These are phyloP conservation scores for Drosophila kambysellisi DNA, from an alignment of 2,888 invertebrate genomes.

Conservation along the genomic window DNA sequence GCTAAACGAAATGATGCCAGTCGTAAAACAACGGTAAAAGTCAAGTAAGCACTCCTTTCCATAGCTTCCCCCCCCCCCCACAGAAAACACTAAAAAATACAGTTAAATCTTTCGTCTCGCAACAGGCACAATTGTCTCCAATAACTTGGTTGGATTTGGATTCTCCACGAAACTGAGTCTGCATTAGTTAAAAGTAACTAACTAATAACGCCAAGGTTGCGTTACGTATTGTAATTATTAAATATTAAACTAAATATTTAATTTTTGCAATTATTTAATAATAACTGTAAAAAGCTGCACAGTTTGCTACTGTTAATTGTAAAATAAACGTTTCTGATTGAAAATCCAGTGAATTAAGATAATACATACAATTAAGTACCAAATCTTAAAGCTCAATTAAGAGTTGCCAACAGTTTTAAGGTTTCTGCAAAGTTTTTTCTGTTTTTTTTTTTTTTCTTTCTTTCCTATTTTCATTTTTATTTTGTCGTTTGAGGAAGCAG, in stretches of 20 bases:
- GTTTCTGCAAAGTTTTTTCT: not conserved
- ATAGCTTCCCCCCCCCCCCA: not conserved
- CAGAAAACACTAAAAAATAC: not conserved
- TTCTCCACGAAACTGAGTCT: no score
- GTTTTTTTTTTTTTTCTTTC: not conserved
- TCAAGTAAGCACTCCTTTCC: not conserved
- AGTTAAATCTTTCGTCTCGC: not conserved
- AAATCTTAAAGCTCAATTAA: not conserved
- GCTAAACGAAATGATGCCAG: not conserved
- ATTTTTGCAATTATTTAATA: not conserved
- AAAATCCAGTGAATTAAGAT: not conserved
- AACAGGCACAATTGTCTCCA: not conserved
- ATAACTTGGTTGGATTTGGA: no score
- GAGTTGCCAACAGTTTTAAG: not conserved
- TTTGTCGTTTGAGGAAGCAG: slow-evolving; percentile 46
- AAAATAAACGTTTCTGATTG: not conserved
- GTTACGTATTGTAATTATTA: not conserved
- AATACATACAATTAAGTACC: not conserved
- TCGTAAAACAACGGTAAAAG: not conserved
- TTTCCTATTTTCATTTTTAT: not conserved
- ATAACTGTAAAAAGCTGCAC: not conserved
- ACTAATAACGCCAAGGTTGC: not conserved
- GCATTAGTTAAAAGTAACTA: not conserved
- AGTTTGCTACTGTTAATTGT: not conserved
- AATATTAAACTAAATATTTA: not conserved